Evolutionary conservation across 2,888 invertebrate genomes (phyloP), one percentile per base, ranked within the genome.

Genomic region (Lithophane leautieri): DNA sequence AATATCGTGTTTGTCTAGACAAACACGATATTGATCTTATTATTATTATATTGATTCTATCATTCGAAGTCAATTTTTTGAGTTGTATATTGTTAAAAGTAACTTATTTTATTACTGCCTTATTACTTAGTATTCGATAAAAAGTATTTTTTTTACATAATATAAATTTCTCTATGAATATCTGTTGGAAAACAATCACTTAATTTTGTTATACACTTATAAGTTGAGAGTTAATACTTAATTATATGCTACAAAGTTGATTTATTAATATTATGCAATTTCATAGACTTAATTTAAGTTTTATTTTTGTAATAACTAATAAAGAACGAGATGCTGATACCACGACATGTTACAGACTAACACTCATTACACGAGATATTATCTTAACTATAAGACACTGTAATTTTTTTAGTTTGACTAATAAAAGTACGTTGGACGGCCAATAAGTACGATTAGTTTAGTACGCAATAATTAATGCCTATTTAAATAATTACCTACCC

Each of bases 201-300:
- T 54, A 42, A 28, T 78, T 63, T 63, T 79, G 47, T 68, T 77
- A 34, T 16, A 54, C 9, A 66, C 7, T 50, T 56, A 25, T 22
- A 40, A 22, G 42, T 81, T 68, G 12, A 68, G 77, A 79, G 44
- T 78, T 54, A 22, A 75, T n/a, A 28, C 22, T 63, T 42, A 25
- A 25, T 63, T 34, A 47, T 62, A 14, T 81, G 34, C n/a, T 16
- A 47, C 11, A 60, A 81, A 54, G 4, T 40, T 60, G 40, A 47
- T 73, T 56, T 80, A 56, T 56, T 54, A 61, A 44, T 80, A 56
- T 56, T 54, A 61, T 52, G 40, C 16, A 63, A 28, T 63, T 52
- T 16, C 16, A 28, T 34, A 34, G 34, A 60, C 8, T 22, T 34
- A 42, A 56, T 12, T 25, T 63, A 56, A 25, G 28, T 62, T 25